Conservation (phyloP, 2,888 invertebrate genomes). For the Pterobdella sp. region DNA sequence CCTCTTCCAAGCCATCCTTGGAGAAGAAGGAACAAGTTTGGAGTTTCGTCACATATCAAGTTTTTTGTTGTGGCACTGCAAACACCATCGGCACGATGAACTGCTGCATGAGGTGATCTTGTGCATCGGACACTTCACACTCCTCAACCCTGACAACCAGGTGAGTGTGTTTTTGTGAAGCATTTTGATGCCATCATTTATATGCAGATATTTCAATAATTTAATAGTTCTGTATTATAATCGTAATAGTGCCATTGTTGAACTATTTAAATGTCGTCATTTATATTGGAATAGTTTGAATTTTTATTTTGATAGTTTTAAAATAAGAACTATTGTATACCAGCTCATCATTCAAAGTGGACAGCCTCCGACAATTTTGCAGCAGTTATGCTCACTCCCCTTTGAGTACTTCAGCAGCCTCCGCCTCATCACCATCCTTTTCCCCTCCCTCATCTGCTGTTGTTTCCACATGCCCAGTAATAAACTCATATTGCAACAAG, state of each 20-base stretch:
- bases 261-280: too few species aligned
- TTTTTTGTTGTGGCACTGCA: slow-evolving; percentile 64
- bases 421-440: slow-evolving; percentile 62
- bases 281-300: too few species aligned
- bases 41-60: slow-evolving; percentile 79
- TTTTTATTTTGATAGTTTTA: neutral
- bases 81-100: slow-evolving; percentile 52
- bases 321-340: neutral
- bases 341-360: slow-evolving; percentile 68
- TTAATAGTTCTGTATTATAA: neutral
- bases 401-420: slow-evolving; percentile 75
- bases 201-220: neutral
- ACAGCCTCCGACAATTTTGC: slow-evolving; percentile 69
- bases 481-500: slow-evolving; percentile 67
- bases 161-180: slow-evolving; percentile 49
- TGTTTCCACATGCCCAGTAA: slow-evolving; percentile 35
- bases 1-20: slow-evolving; percentile 64
- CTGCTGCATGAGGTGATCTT: slow-evolving; percentile 72
- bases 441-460: slow-evolving; percentile 69
- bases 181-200: neutral
- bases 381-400: slow-evolving; percentile 73
- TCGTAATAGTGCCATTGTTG: neutral
- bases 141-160: slow-evolving; percentile 70
- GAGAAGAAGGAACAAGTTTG: slow-evolving; percentile 73
- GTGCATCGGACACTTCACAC: slow-evolving; percentile 74